Evolutionary conservation across 2,888 invertebrate species (phyloP), one percentile per base, ranked within the genome.

Genomic region (Unio delphinus): DNA sequence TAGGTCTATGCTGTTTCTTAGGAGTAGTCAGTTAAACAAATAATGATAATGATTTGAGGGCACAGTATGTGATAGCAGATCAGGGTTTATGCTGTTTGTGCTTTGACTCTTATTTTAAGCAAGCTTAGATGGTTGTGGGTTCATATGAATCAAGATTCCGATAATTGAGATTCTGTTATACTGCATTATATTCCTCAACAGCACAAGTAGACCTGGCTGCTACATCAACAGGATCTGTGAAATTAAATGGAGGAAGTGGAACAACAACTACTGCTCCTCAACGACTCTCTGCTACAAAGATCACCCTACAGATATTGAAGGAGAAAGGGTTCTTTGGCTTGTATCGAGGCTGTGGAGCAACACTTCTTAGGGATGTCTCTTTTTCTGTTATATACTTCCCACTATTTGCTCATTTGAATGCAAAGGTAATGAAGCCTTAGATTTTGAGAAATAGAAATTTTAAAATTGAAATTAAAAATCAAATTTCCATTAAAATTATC

Each of bases 311-410:
- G 72, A 91, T 99, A 68, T 82, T 99, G 0, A 92, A 91, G 76
- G 94, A 95, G 86, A 94, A 95, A 87, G 99, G 99, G 63, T 93
- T 99, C 68, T 86, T 95, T 64, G 99, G 99, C 1, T 91, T 99
- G 67, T 99, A 99, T 91, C 95, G 95, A 89, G 99, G 99, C 30
- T 94, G 95, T 17, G 94, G 95, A 6, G 98, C 99, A 3, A 99
- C 99, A 0, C 95, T 95, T 81, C 92, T 95, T 0, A 92, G 99
- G 73, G 99, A 99, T 90, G 95, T 99, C 5, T 94, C 96, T 55
- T 99, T 99, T 92, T 98, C 98, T 54, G 92, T 98, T 45, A 94
- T 99, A 61, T 99, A 99, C 91, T 99, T 99, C 91, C 99, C 99
- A 55, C 91, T 98, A 70, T 99, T 99, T 90, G 99, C 99, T 28